A percentile compares a stretch with the other conserved stretches of the same genome.
phyloP scores from a whole-genome alignment of 2,888 invertebrate species.

The Beris morrisii region DNA sequence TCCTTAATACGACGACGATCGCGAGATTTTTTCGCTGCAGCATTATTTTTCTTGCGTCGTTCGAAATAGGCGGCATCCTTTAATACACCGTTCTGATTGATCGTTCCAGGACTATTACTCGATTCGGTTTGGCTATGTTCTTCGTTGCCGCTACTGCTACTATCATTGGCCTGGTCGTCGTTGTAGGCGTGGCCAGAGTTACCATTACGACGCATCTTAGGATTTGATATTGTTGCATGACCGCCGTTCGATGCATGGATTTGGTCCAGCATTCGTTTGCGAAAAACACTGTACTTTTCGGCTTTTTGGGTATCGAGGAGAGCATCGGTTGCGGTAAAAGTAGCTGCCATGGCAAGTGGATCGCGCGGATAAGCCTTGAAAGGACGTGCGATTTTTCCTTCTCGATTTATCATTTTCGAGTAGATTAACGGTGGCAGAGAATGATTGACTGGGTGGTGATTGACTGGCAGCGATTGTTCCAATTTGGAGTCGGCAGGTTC shows the following conservation, averaged over 20 bases:
- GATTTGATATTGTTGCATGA: conserved; percentile 62
- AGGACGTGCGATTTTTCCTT: conserved; percentile 61
- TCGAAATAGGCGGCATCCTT: conserved; percentile 87
- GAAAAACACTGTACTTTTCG: conserved; percentile 67
- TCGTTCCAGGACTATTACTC: conserved; percentile 44
- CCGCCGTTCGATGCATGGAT: conserved; percentile 67
- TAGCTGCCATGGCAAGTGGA: conserved; percentile 63
- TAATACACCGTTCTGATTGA: conserved; percentile 43
- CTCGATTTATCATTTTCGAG: conserved; percentile 44
- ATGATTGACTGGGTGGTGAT: too few relatives aligned
- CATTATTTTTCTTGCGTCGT: conserved; percentile 87
- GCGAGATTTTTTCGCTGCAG: conserved; percentile 91
- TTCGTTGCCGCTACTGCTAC: conserved; percentile 47
- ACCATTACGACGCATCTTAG: conserved; percentile 68
- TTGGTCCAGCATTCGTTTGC: conserved; percentile 66
- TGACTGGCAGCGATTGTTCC: neutral
- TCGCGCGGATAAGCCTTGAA: conserved; percentile 75
- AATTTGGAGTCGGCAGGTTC: conserved; percentile 25
- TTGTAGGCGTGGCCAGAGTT: conserved; percentile 41
- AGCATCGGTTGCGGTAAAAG: conserved; percentile 60
- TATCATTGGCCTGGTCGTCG: conserved; percentile 41
- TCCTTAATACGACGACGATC: conserved; percentile 89
- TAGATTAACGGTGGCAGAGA: conserved; percentile 37
- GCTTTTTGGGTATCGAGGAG: conserved; percentile 59
- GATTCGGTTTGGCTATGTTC: conserved; percentile 49